Percentiles rank a stretch among this genome's conserved stretches.
These are phyloP conservation scores for Cherax quadricarinatus DNA, from an alignment of 1,140 invertebrate genomes.

Conservation along the genomic window DNA sequence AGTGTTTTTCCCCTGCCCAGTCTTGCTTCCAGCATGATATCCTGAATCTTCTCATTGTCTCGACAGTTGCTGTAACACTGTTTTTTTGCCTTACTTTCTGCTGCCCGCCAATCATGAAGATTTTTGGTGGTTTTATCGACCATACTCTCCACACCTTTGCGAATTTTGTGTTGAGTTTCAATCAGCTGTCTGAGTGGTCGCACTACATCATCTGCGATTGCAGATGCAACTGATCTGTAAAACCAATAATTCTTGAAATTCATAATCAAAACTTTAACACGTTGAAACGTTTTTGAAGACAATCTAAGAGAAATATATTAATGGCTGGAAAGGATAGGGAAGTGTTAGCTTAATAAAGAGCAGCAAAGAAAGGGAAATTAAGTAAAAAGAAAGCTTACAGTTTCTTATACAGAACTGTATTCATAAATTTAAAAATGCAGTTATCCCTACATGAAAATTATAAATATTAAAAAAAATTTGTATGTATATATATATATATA, in stretches of 20 bases:
- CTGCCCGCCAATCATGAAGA: constrained; percentile 88
- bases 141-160: constrained; percentile 86
- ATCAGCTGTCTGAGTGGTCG: constrained; percentile 87
- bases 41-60: constrained; percentile 93
- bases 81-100: constrained; percentile 89
- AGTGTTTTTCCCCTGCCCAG: constrained; percentile 77
- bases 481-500: too few relatives aligned
- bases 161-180: constrained; percentile 85
- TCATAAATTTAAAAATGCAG: too few relatives aligned
- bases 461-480: too few relatives aligned
- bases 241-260: background rate
- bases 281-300: too few relatives aligned
- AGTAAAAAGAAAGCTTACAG: too few relatives aligned
- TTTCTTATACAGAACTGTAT: too few relatives aligned
- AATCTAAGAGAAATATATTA: too few relatives aligned
- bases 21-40: constrained; percentile 78
- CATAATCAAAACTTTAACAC: too few relatives aligned
- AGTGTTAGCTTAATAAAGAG: too few relatives aligned
- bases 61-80: constrained; percentile 88
- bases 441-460: too few relatives aligned
- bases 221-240: constrained; percentile 84
- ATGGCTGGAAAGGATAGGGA: too few relatives aligned
- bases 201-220: constrained; percentile 90
- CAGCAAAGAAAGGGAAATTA: too few relatives aligned
- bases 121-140: constrained; percentile 91